These are phyloP conservation scores for Engraulis encrasicolus DNA, from an alignment of 2,113 vertebrate genomes.

Conservation along the genomic window DNA sequence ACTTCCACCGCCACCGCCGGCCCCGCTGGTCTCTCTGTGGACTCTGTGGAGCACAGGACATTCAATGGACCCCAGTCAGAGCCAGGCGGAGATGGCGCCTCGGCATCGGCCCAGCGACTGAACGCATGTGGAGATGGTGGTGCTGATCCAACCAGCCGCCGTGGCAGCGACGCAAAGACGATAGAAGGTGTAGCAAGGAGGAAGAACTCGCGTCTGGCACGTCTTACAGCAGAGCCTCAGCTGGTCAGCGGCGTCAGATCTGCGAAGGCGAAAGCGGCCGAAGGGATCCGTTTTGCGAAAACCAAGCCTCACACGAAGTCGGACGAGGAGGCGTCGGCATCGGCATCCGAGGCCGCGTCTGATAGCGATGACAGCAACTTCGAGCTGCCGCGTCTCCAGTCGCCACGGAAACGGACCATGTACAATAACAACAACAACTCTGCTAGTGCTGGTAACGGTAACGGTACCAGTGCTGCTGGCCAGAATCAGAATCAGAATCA, in stretches of 20 bases:
- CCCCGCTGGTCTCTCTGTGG: slow-evolving; percentile 81
- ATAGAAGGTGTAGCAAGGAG: slow-evolving; percentile 80
- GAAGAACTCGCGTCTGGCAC: neutral
- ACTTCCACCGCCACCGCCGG: no score
- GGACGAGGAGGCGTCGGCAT: neutral
- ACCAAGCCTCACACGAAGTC: neutral
- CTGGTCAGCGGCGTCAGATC: no score
- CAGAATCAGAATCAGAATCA: no score
- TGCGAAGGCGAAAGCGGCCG: neutral
- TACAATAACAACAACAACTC: no score
- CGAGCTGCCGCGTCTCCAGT: slow-evolving; percentile 80
- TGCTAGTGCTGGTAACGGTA: no score
- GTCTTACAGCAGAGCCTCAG: neutral
- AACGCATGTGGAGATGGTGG: no score
- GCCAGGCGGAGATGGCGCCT: slow-evolving; percentile 70
- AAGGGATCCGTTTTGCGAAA: neutral
- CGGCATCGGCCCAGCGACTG: no score
- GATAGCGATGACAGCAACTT: slow-evolving; percentile 67
- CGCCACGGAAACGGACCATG: no score
- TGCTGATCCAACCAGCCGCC: no score
- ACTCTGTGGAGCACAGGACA: slow-evolving; percentile 90
- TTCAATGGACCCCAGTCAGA: slow-evolving; percentile 95
- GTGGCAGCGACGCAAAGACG: slow-evolving; percentile 71
- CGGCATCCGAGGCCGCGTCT: neutral
- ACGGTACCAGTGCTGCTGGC: no score